Conservation (phyloP, 2,113 vertebrate species). For the Laticauda laticaudata region DNA sequence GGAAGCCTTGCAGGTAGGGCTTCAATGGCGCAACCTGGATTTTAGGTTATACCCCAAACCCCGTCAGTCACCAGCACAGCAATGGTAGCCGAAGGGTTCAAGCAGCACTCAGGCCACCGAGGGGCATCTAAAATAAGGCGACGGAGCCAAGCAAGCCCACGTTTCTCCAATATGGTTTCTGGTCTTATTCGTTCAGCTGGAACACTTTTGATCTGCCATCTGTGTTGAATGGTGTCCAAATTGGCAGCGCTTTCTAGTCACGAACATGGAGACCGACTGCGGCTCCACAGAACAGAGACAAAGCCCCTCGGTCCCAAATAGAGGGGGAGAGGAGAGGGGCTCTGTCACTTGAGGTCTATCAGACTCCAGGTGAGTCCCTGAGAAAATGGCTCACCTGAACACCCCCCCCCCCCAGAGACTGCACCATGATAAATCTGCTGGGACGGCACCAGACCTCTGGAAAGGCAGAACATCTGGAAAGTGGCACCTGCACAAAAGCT, state of each 20-base stretch:
- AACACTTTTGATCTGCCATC: background rate
- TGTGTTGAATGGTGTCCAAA: background rate
- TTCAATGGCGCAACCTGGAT: background rate
- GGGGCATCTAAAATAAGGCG: background rate
- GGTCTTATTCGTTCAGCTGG: background rate
- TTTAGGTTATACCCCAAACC: background rate
- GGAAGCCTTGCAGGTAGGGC: background rate
- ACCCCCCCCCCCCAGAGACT: background rate
- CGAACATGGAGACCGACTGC: background rate
- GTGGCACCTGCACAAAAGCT: background rate
- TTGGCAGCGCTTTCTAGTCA: background rate
- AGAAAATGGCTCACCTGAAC: background rate
- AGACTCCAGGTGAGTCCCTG: background rate
- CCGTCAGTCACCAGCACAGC: background rate
- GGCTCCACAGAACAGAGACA: background rate
- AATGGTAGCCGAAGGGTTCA: background rate
- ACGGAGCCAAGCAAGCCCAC: background rate
- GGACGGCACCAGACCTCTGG: background rate
- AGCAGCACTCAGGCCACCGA: background rate
- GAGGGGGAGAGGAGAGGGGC: background rate
- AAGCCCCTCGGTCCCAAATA: background rate
- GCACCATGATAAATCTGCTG: background rate
- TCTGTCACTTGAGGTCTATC: background rate
- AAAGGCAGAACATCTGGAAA: background rate
- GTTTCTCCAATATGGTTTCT: background rate